A percentile compares a stretch with the other conserved stretches of the same genome.
These are phyloP conservation scores for Cheiracanthium punctorium DNA, from an alignment of 2,888 invertebrate genomes.

Conservation along the genomic window DNA sequence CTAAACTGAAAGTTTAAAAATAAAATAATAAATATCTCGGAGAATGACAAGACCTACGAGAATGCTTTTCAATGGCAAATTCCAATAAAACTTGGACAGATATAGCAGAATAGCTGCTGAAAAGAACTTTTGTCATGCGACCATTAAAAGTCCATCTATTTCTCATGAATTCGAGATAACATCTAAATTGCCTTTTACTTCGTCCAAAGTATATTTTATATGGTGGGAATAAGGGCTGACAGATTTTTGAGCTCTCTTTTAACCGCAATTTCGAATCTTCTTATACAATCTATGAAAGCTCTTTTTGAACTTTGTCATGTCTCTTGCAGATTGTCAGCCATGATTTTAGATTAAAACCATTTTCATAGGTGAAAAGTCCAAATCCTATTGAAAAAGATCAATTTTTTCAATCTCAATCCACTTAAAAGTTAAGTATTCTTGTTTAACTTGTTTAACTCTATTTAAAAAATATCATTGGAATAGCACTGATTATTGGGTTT, in stretches of 20 bases:
- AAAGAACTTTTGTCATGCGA: slow-evolving; percentile 45
- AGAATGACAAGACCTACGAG: not conserved
- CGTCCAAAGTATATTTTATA: slow-evolving; percentile 54
- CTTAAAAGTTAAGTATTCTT: not conserved
- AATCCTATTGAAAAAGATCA: too few relatives aligned
- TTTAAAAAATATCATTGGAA: too few relatives aligned
- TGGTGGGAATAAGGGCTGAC: slow-evolving; percentile 32
- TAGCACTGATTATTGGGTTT: too few relatives aligned
- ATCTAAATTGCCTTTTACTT: slow-evolving; percentile 60
- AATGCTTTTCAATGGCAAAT: slow-evolving; percentile 40
- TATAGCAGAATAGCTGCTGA: slow-evolving; percentile 16
- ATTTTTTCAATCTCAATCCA: not conserved
- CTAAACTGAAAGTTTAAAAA: not conserved
- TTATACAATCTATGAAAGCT: slow-evolving; percentile 40
- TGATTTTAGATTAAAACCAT: slow-evolving; percentile 12
- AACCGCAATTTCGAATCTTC: slow-evolving; percentile 34
- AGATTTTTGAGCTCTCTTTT: slow-evolving; percentile 39
- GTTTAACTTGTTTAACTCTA: too few relatives aligned
- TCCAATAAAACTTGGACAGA: slow-evolving; percentile 37
- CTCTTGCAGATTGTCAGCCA: not conserved
- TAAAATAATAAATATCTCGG: not conserved
- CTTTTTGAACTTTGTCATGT: slow-evolving; percentile 39
- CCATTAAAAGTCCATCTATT: slow-evolving; percentile 68
- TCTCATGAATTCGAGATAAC: slow-evolving; percentile 59
- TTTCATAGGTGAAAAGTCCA: not conserved